Evolutionary conservation across 2,888 invertebrate species (phyloP).

Genomic region (Entomobrya multifasciata): DNA sequence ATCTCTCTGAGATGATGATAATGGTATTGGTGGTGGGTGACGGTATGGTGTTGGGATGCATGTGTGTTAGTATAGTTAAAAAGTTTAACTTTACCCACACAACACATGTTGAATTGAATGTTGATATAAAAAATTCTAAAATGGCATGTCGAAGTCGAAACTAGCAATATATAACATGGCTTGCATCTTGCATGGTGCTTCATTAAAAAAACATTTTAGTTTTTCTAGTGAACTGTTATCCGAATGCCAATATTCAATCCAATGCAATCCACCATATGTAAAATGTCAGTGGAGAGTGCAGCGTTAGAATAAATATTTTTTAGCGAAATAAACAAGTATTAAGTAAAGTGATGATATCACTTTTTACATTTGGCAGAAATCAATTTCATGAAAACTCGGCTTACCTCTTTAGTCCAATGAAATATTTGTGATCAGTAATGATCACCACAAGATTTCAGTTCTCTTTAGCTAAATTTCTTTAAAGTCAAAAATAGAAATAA

Average conservation of each 20-base stretch:
- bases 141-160: not conserved
- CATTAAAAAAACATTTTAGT: conserved; percentile 22
- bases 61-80: not conserved
- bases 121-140: conserved; percentile 1
- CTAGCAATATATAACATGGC: conserved; percentile 2
- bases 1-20: conserved; percentile 34
- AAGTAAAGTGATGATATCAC: conserved; percentile 52
- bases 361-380: not conserved
- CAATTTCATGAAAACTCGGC: not conserved
- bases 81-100: conserved; percentile 19
- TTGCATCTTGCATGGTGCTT: not conserved
- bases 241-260: not conserved
- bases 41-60: conserved; percentile 19
- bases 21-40: not conserved
- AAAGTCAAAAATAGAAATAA: too few species aligned
- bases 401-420: not conserved
- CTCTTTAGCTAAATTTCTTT: too few species aligned
- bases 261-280: conserved; percentile 32
- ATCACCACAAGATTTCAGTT: too few species aligned
- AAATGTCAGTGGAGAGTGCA: conserved; percentile 32
- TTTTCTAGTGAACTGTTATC: conserved; percentile 27
- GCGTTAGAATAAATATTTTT: not conserved
- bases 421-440: too few species aligned
- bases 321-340: too few species aligned
- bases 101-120: too few species aligned